phyloP scores from a whole-genome alignment of 2,888 invertebrate species.

The Drosophila tripunctata region DNA sequence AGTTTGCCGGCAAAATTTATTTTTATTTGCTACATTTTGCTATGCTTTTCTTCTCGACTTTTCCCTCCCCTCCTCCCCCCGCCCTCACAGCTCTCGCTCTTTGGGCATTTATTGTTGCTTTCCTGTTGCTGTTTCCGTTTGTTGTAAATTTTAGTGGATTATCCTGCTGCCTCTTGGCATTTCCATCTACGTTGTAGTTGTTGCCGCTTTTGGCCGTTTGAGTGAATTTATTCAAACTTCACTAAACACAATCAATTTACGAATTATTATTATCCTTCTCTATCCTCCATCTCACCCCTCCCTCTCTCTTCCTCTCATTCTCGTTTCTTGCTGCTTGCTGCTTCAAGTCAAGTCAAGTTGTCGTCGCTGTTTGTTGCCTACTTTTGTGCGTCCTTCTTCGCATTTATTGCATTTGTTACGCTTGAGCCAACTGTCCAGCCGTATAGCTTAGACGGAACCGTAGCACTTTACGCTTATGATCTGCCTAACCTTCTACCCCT shows the following conservation, averaged over 20 bases:
- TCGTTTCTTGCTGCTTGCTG: background rate
- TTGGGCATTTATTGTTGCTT: constrained; percentile 58
- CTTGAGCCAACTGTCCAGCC: constrained; percentile 49
- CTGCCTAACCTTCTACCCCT: constrained; percentile 38
- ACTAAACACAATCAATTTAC: constrained; percentile 81
- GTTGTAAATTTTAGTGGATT: constrained; percentile 81
- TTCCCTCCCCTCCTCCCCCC: background rate
- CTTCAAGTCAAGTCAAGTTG: constrained; percentile 42
- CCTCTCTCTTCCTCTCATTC: background rate
- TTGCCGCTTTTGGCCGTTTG: constrained; percentile 40
- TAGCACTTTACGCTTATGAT: constrained; percentile 75
- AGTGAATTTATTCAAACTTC: constrained; percentile 80
- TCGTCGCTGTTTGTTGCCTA: constrained; percentile 74
- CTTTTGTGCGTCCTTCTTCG: constrained; percentile 50
- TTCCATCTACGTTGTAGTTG: constrained; percentile 7
- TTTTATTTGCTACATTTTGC: constrained; percentile 76
- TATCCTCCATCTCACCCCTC: background rate
- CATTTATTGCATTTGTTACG: constrained; percentile 80
- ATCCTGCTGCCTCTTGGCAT: constrained; percentile 67
- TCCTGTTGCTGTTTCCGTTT: constrained; percentile 81
- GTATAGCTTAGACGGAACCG: constrained; percentile 17
- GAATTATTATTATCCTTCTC: constrained; percentile 75
- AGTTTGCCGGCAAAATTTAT: constrained; percentile 65
- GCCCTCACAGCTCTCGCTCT: background rate
- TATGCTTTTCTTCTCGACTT: constrained; percentile 15